Base-by-base conservation (phyloP, 2,113 vertebrate species). In the Jacana jacana region DNA sequence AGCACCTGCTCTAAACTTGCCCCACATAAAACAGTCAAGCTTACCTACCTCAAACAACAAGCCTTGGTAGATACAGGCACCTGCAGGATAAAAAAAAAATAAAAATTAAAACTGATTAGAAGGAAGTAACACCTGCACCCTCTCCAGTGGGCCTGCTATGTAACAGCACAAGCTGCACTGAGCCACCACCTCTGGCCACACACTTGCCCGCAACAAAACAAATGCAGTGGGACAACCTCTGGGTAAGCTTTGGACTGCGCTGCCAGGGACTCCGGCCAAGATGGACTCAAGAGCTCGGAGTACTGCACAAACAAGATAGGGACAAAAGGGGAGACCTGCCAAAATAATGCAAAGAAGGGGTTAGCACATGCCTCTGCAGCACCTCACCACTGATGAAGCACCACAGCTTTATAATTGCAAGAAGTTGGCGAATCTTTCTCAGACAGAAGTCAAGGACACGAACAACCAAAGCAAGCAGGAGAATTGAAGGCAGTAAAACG, bases 1-100 rank as follows among this genome's bases (percentile, higher is more conserved):
- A 79, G 39, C 69, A 52, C 4, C 13, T 58, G 16, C 70, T 55
- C 73, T 28, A 94, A 63, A 13, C 9, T 37, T 19, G 10, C 52
- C 75, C n/a, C 57, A 30, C 31, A 19, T 5, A 58, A 54, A 13
- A 8, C 2, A 5, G n/a, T 57, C 37, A 39, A 79, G 82, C 40
- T 54, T 52, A 99, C 99, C 91, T 99, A 99, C 99, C 98, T 97
- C 97, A 88, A 98, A 91, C 55, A 98, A 91, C 28, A 97, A 97
- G 84, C 99, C 99, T 25, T 98, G 98, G 94, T 98, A 98, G 98
- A 98, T 54, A 97, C 99, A 99, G 79, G 97, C 97, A 98, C 99
- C 99, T 99, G 96, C 17, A 63, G 82, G 75, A 86, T 13, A 96
- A 35, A 88, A 87, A 96, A 40, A 54, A 65, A 63, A 12, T 7